phyloP scores from a whole-genome alignment of 2,888 invertebrate genomes.

The Tetranychus piercei region DNA sequence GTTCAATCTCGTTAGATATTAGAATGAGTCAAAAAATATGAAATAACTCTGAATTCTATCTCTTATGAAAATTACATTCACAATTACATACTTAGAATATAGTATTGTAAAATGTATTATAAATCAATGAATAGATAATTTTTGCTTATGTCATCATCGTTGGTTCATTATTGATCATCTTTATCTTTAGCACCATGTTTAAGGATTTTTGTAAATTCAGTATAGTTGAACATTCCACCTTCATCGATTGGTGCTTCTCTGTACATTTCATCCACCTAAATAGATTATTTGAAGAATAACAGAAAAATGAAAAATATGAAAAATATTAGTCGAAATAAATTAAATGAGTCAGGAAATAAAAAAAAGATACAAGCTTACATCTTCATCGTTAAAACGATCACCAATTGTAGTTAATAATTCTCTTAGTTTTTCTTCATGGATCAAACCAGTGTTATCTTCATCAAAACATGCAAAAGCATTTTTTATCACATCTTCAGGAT shows the following conservation, averaged over 20 bases:
- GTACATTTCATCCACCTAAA: conserved; percentile 82
- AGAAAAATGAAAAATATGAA: conserved; percentile 10
- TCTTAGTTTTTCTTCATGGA: conserved; percentile 79
- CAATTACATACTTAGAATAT: no score
- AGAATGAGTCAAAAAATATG: no score
- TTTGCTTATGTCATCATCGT: neutral
- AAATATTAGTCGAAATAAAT: neutral
- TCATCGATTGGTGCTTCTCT: conserved; percentile 86
- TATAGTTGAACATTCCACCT: conserved; percentile 75
- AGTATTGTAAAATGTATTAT: no score
- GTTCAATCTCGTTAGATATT: no score
- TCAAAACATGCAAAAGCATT: conserved; percentile 99
- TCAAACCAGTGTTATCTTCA: conserved; percentile 77
- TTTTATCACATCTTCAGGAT: conserved; percentile 96
- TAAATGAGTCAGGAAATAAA: neutral
- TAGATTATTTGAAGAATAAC: conserved; percentile 6
- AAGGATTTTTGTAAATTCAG: conserved; percentile 92
- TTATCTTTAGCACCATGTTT: conserved; percentile 93
- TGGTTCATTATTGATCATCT: conserved; percentile 6
- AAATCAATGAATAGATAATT: no score
- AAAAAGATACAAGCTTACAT: conserved; percentile 39
- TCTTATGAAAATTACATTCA: no score
- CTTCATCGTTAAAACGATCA: conserved; percentile 69
- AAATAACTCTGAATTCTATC: no score
- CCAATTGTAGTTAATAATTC: conserved; percentile 95